Evolutionary conservation across 2,797 vertebrate species (phyloP).

Genomic region (Anguilla anguilla): DNA sequence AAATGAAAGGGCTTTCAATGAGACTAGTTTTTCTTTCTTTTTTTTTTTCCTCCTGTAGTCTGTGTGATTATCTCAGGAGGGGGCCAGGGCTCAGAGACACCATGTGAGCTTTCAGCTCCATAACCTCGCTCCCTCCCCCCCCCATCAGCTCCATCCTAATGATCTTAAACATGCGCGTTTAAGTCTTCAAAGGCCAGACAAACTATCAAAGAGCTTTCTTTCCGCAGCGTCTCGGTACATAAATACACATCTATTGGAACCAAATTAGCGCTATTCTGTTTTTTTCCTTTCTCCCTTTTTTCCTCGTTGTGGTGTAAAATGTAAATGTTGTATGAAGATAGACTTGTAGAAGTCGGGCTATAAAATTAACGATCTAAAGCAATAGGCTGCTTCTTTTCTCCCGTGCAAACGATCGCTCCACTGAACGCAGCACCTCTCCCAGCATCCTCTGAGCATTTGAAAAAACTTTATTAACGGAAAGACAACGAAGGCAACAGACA

Average conservation of each 20-base stretch:
- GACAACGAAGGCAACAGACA: not conserved
- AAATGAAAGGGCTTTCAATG: slow-evolving; percentile 20
- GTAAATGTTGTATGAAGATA: not conserved
- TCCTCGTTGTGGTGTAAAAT: not conserved
- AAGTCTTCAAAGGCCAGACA: slow-evolving; percentile 25
- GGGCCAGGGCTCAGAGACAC: not conserved
- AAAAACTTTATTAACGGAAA: not conserved
- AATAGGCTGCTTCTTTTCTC: not conserved
- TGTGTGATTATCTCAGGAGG: slow-evolving; percentile 14
- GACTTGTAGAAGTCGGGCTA: not conserved
- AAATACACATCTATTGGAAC: slow-evolving; percentile 14
- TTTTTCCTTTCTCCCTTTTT: not conserved
- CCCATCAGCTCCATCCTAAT: not conserved
- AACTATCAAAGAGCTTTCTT: slow-evolving; percentile 14
- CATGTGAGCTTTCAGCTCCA: slow-evolving; percentile 7
- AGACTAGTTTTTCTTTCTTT: not conserved
- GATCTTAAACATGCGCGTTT: slow-evolving; percentile 18
- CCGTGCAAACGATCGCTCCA: too few relatives aligned
- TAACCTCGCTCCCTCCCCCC: not conserved
- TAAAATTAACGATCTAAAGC: not conserved
- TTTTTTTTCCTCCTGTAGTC: not conserved
- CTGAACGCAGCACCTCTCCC: not conserved
- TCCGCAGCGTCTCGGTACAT: not conserved
- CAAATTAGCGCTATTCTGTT: slow-evolving; percentile 1
- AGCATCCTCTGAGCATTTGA: not conserved